Conservation (phyloP, 1,140 invertebrate genomes). For the Drosophila guanche region DNA sequence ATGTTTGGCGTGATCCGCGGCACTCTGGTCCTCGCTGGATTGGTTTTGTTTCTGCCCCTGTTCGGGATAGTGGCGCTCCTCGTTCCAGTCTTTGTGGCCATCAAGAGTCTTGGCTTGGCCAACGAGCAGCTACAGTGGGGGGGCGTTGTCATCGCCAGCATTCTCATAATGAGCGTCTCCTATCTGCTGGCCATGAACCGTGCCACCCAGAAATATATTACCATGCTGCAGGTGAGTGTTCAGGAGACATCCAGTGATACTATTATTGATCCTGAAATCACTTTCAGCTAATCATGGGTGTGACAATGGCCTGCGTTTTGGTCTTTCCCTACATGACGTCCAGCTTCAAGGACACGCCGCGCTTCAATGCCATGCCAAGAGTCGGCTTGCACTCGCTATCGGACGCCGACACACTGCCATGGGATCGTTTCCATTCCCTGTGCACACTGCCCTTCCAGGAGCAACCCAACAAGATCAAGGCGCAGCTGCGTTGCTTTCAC, state of each 20-base stretch:
- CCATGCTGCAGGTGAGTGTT: conserved; percentile 86
- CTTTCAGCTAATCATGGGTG: conserved; percentile 67
- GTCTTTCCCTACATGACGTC: conserved; percentile 84
- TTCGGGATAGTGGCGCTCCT: conserved; percentile 90
- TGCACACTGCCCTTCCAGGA: conserved; percentile 89
- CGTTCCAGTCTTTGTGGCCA: conserved; percentile 88
- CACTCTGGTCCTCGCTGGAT: conserved; percentile 89
- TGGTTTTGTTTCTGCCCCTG: conserved; percentile 90
- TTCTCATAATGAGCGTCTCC: conserved; percentile 86
- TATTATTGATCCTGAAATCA: too few relatives aligned
- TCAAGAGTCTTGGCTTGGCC: conserved; percentile 88
- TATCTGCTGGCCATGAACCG: conserved; percentile 87
- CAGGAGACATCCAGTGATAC: too few relatives aligned
- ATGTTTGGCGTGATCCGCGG: conserved; percentile 91
- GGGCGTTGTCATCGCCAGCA: conserved; percentile 85
- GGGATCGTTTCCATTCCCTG: conserved; percentile 89
- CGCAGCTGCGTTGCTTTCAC: conserved; percentile 88
- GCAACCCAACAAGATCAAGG: conserved; percentile 86
- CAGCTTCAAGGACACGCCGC: conserved; percentile 82
- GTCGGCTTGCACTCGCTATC: conserved; percentile 36
- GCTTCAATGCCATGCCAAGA: conserved; percentile 65
- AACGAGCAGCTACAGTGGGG: conserved; percentile 86
- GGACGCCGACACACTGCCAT: conserved; percentile 79
- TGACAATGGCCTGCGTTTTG: conserved; percentile 84
- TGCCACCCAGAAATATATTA: conserved; percentile 87